phyloP scores from a whole-genome alignment of 92 coral and sea anemone genomes.

The Parazoanthus swiftii region DNA sequence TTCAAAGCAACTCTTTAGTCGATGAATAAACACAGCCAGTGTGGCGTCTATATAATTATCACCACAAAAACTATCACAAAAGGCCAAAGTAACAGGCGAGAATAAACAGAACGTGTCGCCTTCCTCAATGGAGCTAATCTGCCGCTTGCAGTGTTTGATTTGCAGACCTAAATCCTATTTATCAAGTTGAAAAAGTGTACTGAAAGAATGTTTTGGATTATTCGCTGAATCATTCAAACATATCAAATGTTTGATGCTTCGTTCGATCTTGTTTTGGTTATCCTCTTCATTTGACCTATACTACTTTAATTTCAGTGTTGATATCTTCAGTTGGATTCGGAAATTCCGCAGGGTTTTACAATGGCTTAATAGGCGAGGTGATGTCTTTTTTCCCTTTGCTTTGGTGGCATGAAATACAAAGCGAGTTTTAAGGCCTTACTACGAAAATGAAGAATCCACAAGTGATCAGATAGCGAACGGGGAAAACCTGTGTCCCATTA shows the following conservation, averaged over 20 bases:
- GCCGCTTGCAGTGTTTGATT: slow-evolving; percentile 27
- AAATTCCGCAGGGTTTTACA: slow-evolving; percentile 30
- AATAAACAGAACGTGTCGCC: slow-evolving; percentile 44
- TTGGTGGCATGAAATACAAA: not conserved
- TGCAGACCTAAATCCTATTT: not conserved
- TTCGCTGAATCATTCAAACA: not conserved
- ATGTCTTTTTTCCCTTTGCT: not conserved
- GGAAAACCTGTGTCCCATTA: not conserved
- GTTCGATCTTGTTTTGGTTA: not conserved
- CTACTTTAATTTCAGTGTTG: not conserved
- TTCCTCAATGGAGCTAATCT: slow-evolving; percentile 18
- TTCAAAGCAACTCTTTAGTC: slow-evolving; percentile 42
- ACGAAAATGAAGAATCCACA: not conserved
- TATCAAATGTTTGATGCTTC: not conserved
- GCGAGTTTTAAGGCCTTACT: not conserved
- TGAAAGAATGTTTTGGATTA: not conserved
- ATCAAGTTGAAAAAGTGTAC: not conserved
- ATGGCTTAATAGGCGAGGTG: not conserved
- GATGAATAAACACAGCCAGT: slow-evolving; percentile 43
- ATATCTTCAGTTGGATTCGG: slow-evolving; percentile 21
- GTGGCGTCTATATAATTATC: slow-evolving; percentile 45
- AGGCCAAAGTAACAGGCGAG: slow-evolving; percentile 33
- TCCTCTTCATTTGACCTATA: not conserved
- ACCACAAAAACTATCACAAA: slow-evolving; percentile 32
- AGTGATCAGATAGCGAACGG: not conserved